Conservation (phyloP, 2,888 invertebrate species). For the Copidosoma aretas region DNA sequence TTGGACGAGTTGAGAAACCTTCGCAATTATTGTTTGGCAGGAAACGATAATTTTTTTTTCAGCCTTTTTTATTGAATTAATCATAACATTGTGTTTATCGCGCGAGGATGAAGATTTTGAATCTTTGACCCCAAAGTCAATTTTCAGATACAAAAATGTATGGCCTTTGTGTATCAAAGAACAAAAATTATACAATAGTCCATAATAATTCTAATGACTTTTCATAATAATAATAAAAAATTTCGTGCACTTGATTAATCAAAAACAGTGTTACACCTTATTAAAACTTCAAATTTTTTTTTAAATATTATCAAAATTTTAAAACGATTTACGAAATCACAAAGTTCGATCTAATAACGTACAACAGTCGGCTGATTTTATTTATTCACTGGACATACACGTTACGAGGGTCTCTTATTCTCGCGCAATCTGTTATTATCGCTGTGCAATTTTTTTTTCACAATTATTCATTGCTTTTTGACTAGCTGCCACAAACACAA, state of each 20-base stretch:
- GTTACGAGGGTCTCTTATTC: conserved; percentile 25
- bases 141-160: conserved; percentile 10
- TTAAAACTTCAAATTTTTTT: conserved; percentile 11
- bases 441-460: conserved; percentile 10
- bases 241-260: conserved; percentile 1
- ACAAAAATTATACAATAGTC: conserved; percentile 25
- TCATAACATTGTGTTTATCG: too few relatives aligned
- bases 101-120: too few relatives aligned
- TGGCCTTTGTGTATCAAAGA: conserved; percentile 13
- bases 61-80: too few relatives aligned
- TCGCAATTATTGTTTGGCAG: conserved; percentile 32
- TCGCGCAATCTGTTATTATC: conserved; percentile 36
- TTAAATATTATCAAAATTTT: conserved; percentile 23
- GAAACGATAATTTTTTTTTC: conserved; percentile 29
- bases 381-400: conserved; percentile 22
- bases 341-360: conserved; percentile 14
- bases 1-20: conserved; percentile 36
- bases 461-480: conserved; percentile 31
- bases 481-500: conserved; percentile 49
- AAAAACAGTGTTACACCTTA: conserved; percentile 7
- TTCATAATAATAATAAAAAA: conserved; percentile 4
- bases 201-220: conserved; percentile 12
- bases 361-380: conserved; percentile 13
- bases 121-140: conserved; percentile 16
- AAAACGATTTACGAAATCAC: conserved; percentile 21